Evolutionary conservation across 1,140 invertebrate species (phyloP).

Genomic region (Pseudomyrmex dendroicus): DNA sequence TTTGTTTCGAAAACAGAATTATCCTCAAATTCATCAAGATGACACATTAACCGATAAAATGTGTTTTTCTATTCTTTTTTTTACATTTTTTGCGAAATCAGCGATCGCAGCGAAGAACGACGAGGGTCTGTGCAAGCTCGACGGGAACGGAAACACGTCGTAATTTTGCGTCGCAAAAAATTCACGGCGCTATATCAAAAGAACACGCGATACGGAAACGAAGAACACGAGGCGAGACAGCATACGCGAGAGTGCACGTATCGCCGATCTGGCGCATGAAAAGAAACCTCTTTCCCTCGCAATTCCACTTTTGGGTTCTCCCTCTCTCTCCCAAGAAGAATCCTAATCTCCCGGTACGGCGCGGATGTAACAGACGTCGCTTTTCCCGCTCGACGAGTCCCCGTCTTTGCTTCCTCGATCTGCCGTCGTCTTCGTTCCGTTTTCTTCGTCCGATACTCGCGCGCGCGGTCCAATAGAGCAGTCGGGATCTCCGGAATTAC

Average conservation of each 20-base stretch:
- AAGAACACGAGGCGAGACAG: conserved; percentile 20
- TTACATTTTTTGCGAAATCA: no score
- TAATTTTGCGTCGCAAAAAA: conserved; percentile 6
- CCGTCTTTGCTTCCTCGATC: conserved; percentile 29
- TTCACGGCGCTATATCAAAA: not conserved
- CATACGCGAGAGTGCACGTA: conserved; percentile 28
- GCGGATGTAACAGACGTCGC: conserved; percentile 48
- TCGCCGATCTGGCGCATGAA: conserved; percentile 62
- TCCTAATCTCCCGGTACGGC: conserved; percentile 70
- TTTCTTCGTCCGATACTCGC: conserved; percentile 70
- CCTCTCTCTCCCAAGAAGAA: conserved; percentile 20
- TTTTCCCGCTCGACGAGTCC: not conserved
- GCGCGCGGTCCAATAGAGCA: conserved; percentile 49
- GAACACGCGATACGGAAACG: conserved; percentile 13
- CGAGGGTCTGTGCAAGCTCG: not conserved
- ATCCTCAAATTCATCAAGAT: not conserved
- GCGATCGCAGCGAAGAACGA: not conserved
- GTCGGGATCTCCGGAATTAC: conserved; percentile 77
- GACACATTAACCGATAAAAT: conserved; percentile 2
- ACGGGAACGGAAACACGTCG: not conserved
- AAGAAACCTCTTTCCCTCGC: conserved; percentile 58
- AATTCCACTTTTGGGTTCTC: conserved; percentile 24
- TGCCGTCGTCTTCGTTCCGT: conserved; percentile 47
- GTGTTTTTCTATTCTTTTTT: not conserved
- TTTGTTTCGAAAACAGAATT: not conserved